phyloP scores from a whole-genome alignment of 2,113 vertebrate genomes.

The Gadus macrocephalus region DNA sequence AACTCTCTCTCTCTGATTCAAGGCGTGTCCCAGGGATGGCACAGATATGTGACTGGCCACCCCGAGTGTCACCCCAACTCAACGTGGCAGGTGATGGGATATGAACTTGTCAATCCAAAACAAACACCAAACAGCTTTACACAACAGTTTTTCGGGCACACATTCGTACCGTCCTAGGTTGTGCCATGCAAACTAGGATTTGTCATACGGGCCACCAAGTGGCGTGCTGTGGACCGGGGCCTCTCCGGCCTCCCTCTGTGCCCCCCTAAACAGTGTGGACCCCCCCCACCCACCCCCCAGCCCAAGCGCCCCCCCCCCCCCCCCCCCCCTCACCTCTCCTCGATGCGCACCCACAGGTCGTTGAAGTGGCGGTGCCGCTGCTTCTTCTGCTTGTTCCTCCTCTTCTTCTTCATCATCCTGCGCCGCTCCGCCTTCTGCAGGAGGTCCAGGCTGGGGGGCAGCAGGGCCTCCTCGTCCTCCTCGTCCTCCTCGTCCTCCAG shows the following conservation, averaged over 20 bases:
- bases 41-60: no score
- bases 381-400: slow-evolving; percentile 71
- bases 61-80: no score
- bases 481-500: slow-evolving; percentile 24
- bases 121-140: no score
- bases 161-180: no score
- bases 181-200: no score
- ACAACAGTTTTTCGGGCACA: no score
- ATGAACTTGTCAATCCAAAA: no score
- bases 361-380: slow-evolving; percentile 78
- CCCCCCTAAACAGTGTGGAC: background rate
- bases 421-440: slow-evolving; percentile 69
- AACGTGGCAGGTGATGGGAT: no score
- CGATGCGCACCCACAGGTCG: slow-evolving; percentile 81
- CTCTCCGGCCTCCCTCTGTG: background rate
- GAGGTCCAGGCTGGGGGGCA: slow-evolving; percentile 64
- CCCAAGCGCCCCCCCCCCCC: background rate
- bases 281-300: background rate
- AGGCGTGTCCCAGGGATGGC: no score
- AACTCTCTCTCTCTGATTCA: no score
- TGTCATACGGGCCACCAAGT: no score
- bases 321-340: slow-evolving; percentile 72
- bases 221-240: background rate
- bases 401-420: slow-evolving; percentile 78
- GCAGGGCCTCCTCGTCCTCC: slow-evolving; percentile 60